phyloP scores from a whole-genome alignment of 2,888 invertebrate genomes.

The Drosophila helvetica region DNA sequence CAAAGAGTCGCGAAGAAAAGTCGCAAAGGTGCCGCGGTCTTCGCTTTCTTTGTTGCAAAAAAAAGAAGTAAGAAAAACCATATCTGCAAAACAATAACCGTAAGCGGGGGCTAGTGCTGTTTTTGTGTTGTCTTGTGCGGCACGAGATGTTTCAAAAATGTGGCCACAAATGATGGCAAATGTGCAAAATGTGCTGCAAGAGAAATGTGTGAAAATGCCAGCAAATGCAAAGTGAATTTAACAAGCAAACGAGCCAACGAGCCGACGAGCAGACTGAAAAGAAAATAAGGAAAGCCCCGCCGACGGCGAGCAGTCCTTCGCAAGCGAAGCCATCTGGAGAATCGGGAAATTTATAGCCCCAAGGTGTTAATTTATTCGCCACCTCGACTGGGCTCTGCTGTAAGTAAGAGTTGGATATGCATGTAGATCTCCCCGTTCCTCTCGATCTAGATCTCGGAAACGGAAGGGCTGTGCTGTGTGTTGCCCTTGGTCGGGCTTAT shows the following conservation, averaged over 20 bases:
- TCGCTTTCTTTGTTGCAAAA: constrained; percentile 55
- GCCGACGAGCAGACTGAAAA: constrained; percentile 23
- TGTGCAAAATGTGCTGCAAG: constrained; percentile 47
- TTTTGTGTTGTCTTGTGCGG: constrained; percentile 47
- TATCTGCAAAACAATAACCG: constrained; percentile 35
- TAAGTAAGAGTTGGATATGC: constrained; percentile 48
- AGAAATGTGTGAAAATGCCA: constrained; percentile 43
- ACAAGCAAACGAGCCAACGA: constrained; percentile 23
- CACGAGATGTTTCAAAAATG: constrained; percentile 66
- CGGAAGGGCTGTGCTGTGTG: constrained; percentile 20
- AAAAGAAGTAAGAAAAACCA: constrained; percentile 7
- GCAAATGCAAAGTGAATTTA: constrained; percentile 45
- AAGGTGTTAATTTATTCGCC: constrained; percentile 70
- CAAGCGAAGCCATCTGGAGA: constrained; percentile 2
- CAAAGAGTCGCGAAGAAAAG: constrained; percentile 32
- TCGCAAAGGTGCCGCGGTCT: constrained; percentile 38
- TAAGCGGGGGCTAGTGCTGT: constrained; percentile 35
- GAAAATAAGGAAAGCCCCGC: background rate
- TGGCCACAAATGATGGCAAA: constrained; percentile 42
- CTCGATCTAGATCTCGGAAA: constrained; percentile 14
- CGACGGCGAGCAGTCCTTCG: constrained; percentile 20
- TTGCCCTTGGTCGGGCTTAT: constrained; percentile 55
- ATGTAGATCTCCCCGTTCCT: constrained; percentile 33
- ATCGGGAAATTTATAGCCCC: constrained; percentile 26
- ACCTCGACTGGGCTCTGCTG: constrained; percentile 51